Percentiles rank a stretch among this genome's conserved stretches.
phyloP scores from a whole-genome alignment of 2,888 invertebrate genomes.

The Caenorhabditis sinica region DNA sequence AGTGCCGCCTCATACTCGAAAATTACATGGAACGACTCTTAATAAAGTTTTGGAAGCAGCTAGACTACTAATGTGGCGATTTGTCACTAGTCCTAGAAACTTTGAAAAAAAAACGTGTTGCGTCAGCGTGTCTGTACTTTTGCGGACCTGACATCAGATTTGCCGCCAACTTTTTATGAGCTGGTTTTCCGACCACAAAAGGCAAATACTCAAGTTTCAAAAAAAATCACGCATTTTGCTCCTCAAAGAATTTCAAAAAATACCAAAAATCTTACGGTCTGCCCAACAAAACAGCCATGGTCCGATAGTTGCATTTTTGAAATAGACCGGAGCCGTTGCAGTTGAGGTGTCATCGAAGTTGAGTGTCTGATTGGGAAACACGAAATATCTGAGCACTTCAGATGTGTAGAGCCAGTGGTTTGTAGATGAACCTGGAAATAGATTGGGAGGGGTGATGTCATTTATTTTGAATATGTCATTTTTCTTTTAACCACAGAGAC shows the following conservation, averaged over 20 bases:
- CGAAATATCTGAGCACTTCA: slow-evolving; percentile 82
- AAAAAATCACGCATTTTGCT: not conserved
- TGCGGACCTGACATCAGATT: too few species aligned
- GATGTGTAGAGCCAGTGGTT: slow-evolving; percentile 83
- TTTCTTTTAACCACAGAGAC: not conserved
- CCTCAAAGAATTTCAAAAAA: not conserved
- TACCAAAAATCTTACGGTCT: slow-evolving; percentile 82
- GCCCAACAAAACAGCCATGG: slow-evolving; percentile 83
- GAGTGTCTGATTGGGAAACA: slow-evolving; percentile 79
- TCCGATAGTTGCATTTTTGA: slow-evolving; percentile 83
- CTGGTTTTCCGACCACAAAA: too few species aligned
- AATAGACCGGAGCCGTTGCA: slow-evolving; percentile 72
- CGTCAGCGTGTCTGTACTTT: too few species aligned
- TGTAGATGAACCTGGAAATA: slow-evolving; percentile 77
- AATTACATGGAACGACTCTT: too few species aligned
- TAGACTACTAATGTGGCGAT: too few species aligned
- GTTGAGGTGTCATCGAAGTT: slow-evolving; percentile 71
- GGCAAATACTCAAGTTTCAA: slow-evolving; percentile 9
- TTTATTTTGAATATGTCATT: not conserved
- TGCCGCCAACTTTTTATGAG: too few species aligned
- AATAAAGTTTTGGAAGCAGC: too few species aligned
- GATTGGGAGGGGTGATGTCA: not conserved
- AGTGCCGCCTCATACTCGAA: too few species aligned
- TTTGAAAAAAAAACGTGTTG: too few species aligned
- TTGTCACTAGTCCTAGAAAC: too few species aligned